Evolutionary conservation across 2,797 vertebrate genomes (phyloP).

Genomic region (Ptychobarbus kaznakovi): DNA sequence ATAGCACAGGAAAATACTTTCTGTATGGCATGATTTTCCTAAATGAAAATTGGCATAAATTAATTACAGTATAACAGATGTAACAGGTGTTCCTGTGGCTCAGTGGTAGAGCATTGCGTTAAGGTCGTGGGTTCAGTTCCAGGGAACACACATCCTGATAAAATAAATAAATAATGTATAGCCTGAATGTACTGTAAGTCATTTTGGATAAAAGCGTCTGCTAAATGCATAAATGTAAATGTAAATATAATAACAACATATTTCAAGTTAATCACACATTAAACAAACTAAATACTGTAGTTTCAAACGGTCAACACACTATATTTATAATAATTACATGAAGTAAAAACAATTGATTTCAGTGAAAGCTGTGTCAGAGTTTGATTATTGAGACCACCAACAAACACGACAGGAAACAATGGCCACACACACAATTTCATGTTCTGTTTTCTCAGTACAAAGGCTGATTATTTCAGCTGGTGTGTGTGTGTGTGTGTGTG

Average conservation of each 20-base stretch:
- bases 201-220: no score
- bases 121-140: no score
- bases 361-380: neutral
- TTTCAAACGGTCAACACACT: neutral
- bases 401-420: constrained; percentile 36
- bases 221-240: no score
- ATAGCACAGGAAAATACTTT: neutral
- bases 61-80: neutral
- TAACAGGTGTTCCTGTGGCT: no score
- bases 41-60: neutral
- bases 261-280: neutral
- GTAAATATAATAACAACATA: neutral
- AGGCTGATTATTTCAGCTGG: constrained; percentile 40
- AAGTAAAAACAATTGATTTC: neutral
- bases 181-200: no score
- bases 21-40: neutral
- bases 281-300: neutral
- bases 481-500: constrained; percentile 24
- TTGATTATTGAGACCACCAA: neutral
- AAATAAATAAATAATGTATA: no score
- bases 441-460: constrained; percentile 33
- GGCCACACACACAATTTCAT: neutral
- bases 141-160: no score
- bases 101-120: no score
- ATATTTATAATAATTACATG: neutral